These are phyloP conservation scores for Tenthredo scrophulariae DNA, from an alignment of 2,888 invertebrate species.

Conservation along the genomic window DNA sequence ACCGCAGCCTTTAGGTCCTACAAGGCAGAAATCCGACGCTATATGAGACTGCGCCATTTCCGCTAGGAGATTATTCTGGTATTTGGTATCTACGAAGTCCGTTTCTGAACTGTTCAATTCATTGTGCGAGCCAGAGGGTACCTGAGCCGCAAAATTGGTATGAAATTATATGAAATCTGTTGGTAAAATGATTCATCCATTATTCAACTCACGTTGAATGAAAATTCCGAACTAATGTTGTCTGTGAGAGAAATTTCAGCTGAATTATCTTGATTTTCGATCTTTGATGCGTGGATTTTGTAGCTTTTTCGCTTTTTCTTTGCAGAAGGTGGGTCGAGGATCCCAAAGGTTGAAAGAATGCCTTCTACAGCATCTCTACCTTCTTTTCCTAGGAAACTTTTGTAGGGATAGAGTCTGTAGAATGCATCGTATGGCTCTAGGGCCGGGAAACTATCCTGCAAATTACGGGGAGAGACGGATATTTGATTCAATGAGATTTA, in stretches of 20 bases:
- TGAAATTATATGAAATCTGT: not conserved
- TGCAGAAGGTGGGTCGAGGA: constrained; percentile 65
- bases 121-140: constrained; percentile 68
- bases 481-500: not conserved
- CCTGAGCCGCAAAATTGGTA: constrained; percentile 64
- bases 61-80: constrained; percentile 89
- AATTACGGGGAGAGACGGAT: constrained; percentile 58
- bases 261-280: constrained; percentile 76
- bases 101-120: constrained; percentile 56
- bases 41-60: constrained; percentile 89
- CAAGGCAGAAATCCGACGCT: constrained; percentile 91
- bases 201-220: constrained; percentile 62
- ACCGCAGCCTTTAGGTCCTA: constrained; percentile 95
- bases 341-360: constrained; percentile 84
- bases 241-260: constrained; percentile 78
- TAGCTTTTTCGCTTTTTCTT: constrained; percentile 56
- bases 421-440: constrained; percentile 86
- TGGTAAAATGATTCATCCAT: not conserved
- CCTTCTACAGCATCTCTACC: constrained; percentile 86
- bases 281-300: constrained; percentile 63
- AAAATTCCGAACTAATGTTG: constrained; percentile 73
- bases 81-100: constrained; percentile 85
- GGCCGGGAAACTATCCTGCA: constrained; percentile 86
- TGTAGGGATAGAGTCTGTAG: constrained; percentile 91
- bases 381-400: constrained; percentile 88